phyloP scores from a whole-genome alignment of 2,797 vertebrate genomes.

The Enoplosus armatus region DNA sequence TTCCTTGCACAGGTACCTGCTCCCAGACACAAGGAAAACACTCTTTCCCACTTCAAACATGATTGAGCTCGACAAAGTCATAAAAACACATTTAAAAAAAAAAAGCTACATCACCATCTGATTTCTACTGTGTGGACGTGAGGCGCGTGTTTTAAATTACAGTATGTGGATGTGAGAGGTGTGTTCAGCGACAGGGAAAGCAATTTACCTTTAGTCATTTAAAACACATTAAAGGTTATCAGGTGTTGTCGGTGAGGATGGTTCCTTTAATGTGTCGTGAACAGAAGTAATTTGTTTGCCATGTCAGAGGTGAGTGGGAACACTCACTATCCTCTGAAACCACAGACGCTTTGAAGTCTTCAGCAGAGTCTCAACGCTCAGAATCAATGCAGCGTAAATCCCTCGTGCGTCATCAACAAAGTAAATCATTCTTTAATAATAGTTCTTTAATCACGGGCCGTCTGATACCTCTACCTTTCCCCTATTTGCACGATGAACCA shows the following conservation, averaged over 20 bases:
- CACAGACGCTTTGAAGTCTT: constrained; percentile 14
- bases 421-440: background rate
- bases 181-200: constrained; percentile 20
- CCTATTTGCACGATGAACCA: constrained; percentile 35
- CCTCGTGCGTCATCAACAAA: background rate
- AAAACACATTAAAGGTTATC: constrained; percentile 36
- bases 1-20: background rate
- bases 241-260: background rate
- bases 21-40: background rate
- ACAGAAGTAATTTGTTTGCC: constrained; percentile 36
- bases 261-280: constrained; percentile 29
- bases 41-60: background rate
- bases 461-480: constrained; percentile 38
- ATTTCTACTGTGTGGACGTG: background rate
- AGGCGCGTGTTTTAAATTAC: background rate
- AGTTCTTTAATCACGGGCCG: background rate
- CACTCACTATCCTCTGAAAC: background rate
- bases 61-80: background rate
- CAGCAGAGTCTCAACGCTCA: background rate
- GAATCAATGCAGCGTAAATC: background rate
- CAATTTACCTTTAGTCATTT: constrained; percentile 32
- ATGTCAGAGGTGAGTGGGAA: constrained; percentile 39
- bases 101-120: background rate
- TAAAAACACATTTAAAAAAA: background rate
- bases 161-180: background rate